Evolutionary conservation across 2,888 invertebrate genomes (phyloP).

Genomic region (Crepidodera aurea): DNA sequence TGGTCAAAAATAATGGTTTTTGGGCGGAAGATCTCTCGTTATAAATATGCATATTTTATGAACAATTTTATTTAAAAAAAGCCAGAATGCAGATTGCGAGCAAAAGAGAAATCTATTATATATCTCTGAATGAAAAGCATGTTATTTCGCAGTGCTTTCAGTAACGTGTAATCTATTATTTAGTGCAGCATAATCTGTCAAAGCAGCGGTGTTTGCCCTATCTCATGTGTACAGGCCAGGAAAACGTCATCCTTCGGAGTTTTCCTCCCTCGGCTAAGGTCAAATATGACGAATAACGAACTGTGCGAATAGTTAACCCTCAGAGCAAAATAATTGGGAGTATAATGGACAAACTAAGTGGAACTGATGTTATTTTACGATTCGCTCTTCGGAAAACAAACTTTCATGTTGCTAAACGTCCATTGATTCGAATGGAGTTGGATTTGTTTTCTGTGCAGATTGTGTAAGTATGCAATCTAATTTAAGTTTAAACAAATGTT

Average conservation of each 20-base stretch:
- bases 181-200: constrained; percentile 57
- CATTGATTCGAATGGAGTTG: too few species aligned
- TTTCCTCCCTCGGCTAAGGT: constrained; percentile 8
- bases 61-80: too few species aligned
- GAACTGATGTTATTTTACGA: constrained; percentile 50
- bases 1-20: too few species aligned
- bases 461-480: too few species aligned
- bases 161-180: constrained; percentile 55
- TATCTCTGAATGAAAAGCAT: constrained; percentile 29
- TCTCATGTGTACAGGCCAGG: constrained; percentile 52
- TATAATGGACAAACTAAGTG: constrained; percentile 52
- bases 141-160: constrained; percentile 43
- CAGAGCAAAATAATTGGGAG: constrained; percentile 52
- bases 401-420: background rate
- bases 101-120: background rate
- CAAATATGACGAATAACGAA: constrained; percentile 36
- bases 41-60: too few species aligned
- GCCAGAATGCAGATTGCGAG: background rate
- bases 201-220: constrained; percentile 55
- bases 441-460: too few species aligned
- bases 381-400: constrained; percentile 24
- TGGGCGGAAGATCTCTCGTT: too few species aligned
- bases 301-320: constrained; percentile 42
- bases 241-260: constrained; percentile 27
- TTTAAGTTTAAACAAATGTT: too few species aligned